Conservation (phyloP, 2,888 invertebrate genomes). For the Apomyelois bistriatella region DNA sequence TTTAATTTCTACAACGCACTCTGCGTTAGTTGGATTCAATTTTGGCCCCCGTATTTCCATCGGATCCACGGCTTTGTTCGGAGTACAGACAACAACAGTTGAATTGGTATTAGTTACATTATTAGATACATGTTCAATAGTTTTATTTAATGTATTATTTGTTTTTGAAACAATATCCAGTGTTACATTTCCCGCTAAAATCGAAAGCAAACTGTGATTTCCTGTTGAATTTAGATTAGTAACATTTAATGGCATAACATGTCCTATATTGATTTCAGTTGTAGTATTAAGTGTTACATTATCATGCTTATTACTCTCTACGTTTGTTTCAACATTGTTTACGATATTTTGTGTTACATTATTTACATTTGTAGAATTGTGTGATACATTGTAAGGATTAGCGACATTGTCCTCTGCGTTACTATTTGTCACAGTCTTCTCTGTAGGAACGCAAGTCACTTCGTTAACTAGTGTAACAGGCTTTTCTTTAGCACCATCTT, state of each 20-base stretch:
- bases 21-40: slow-evolving; percentile 40
- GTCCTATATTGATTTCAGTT: background rate
- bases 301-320: background rate
- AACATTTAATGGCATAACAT: background rate
- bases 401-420: background rate
- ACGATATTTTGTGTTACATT: background rate
- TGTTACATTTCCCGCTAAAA: too few relatives aligned
- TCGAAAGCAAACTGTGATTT: slow-evolving; percentile 27
- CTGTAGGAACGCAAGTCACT: slow-evolving; percentile 46
- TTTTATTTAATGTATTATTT: too few relatives aligned
- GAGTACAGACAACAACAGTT: slow-evolving; percentile 26
- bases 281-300: background rate
- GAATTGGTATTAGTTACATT: slow-evolving; percentile 17
- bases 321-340: too few relatives aligned
- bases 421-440: slow-evolving; percentile 18
- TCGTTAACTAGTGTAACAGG: slow-evolving; percentile 34
- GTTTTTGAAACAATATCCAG: too few relatives aligned
- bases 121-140: too few relatives aligned
- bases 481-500: slow-evolving; percentile 37
- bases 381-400: background rate
- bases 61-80: slow-evolving; percentile 48
- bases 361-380: background rate
- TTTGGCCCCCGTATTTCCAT: slow-evolving; percentile 47
- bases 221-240: background rate
- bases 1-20: slow-evolving; percentile 57